Conservation (phyloP, 2,888 invertebrate species). For the Odiellus spinosus region DNA sequence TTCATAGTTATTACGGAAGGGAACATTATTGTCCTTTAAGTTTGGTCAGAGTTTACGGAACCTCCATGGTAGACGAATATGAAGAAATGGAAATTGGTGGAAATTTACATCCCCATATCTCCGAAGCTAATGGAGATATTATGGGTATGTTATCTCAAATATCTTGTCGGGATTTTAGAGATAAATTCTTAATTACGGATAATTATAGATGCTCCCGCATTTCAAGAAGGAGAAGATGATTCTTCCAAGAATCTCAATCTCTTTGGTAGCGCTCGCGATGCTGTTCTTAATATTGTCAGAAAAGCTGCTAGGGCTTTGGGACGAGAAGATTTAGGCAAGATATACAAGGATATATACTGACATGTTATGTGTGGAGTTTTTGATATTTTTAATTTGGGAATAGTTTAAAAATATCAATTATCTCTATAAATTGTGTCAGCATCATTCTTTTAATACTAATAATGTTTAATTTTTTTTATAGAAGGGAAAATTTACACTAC, state of each 20-base stretch:
- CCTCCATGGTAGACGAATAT: constrained; percentile 52
- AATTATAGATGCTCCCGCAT: not conserved
- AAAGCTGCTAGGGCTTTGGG: constrained; percentile 67
- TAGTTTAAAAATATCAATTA: too few relatives aligned
- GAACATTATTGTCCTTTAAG: constrained; percentile 97
- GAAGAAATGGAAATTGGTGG: constrained; percentile 21
- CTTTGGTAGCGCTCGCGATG: constrained; percentile 70
- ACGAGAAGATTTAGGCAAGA: not conserved
- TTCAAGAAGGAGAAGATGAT: constrained; percentile 25
- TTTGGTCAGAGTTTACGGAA: constrained; percentile 82
- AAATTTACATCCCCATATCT: constrained; percentile 4
- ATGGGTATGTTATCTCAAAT: constrained; percentile 15
- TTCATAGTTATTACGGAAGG: constrained; percentile 82
- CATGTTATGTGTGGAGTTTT: too few relatives aligned
- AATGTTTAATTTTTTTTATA: too few relatives aligned
- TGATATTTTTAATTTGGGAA: too few relatives aligned
- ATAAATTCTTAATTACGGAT: not conserved
- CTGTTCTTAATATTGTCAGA: constrained; percentile 78
- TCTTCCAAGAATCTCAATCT: constrained; percentile 18
- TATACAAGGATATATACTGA: too few relatives aligned
- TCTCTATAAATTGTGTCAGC: too few relatives aligned
- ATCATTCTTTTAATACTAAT: too few relatives aligned
- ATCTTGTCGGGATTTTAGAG: not conserved
- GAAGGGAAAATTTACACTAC: too few relatives aligned
- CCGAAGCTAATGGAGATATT: constrained; percentile 41